Conservation (phyloP, 2,888 invertebrate species). For the Agrilus mali region DNA sequence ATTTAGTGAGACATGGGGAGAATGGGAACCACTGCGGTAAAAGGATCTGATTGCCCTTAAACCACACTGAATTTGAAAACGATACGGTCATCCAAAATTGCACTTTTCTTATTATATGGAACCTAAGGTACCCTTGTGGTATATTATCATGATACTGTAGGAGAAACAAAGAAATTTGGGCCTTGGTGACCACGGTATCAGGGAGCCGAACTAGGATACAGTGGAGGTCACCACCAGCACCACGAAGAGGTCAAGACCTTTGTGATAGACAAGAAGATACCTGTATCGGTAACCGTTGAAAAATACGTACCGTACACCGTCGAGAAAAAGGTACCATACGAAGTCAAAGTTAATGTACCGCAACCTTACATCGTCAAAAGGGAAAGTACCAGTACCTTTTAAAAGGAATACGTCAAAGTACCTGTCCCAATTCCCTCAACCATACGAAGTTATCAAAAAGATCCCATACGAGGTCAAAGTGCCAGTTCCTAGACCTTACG, state of each 20-base stretch:
- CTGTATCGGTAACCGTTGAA: conserved; percentile 69
- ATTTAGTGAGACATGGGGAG: no score
- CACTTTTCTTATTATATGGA: no score
- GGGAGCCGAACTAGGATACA: conserved; percentile 18
- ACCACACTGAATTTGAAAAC: no score
- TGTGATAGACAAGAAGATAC: conserved; percentile 70
- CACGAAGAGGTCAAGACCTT: conserved; percentile 68
- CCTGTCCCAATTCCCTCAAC: conserved; percentile 60
- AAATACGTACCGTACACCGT: conserved; percentile 75
- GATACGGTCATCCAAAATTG: no score
- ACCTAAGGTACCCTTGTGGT: no score
- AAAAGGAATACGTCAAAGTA: conserved; percentile 60
- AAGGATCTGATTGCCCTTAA: no score
- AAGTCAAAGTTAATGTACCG: conserved; percentile 57
- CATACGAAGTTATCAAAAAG: conserved; percentile 63
- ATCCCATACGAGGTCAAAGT: conserved; percentile 63
- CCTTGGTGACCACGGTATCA: conserved; percentile 32
- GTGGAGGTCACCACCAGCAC: conserved; percentile 37
- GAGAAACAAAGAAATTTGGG: conserved; percentile 67
- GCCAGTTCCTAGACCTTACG: conserved; percentile 59
- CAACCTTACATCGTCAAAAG: conserved; percentile 63
- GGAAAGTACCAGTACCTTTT: conserved; percentile 53
- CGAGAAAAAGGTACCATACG: conserved; percentile 69
- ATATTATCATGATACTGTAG: no score
- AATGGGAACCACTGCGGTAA: no score